Base-by-base conservation (phyloP, 2,888 invertebrate genomes). In the Shargacucullia verbasci region DNA sequence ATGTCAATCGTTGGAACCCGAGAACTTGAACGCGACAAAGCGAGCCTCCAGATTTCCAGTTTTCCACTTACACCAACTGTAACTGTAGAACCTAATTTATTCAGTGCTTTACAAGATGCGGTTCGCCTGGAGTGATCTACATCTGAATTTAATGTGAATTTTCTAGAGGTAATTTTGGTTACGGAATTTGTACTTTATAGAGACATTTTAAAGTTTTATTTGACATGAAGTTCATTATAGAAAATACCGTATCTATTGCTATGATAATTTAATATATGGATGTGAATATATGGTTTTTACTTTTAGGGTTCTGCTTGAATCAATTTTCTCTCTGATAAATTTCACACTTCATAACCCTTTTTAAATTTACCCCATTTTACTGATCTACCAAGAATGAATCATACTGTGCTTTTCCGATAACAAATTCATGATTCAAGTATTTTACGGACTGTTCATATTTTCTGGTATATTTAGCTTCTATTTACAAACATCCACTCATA, bases 41-140 rank as follows among this genome's bases (percentile, higher is more conserved):
- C 46, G 57, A 59, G 63, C 52, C 53, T 57, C 66, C 71, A 69
- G 68, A 63, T 74, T 69, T 54, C 70, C 68, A 69, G 68, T 65
- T 74, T 69, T 54, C 70, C 68, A 73, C 61, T 78, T 71, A 67
- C 55, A 63, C 35, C 48, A 52, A 46, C 52, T 65, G 66, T 69
- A 49, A 55, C 66, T 62, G 66, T 64, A 66, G 62, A 69, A 66
- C 56, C 64, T 79, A 78, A 79, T 79, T 79, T 79, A 79, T 78
- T 75, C 73, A 79, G 67, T 63, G 67, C 68, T 70, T 48, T 47
- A 64, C 59, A 47, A 71, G 74, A 69, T 60, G 72, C 57, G 47
- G 68, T 69, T 65, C 67, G 54, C 50, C 35, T 56, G 20, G 44
- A 64, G 67, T 70, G 44, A 62, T 63, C 56, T 54, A 71, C 74